Conservation (phyloP, 2,888 invertebrate species). For the Macroteleia sp. region DNA sequence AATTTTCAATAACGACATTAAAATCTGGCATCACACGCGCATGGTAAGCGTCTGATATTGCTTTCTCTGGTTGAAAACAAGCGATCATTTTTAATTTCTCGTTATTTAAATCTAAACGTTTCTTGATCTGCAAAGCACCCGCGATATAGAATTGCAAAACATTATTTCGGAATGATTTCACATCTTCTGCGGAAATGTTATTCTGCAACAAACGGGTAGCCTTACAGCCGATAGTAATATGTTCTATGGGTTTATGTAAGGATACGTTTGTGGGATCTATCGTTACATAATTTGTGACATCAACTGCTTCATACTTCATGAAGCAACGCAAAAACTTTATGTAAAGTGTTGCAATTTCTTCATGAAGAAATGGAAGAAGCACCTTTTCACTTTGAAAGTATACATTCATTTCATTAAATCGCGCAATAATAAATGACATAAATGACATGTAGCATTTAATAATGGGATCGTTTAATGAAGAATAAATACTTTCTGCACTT, state of each 20-base stretch:
- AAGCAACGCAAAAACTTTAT: background rate
- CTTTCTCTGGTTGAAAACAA: no score
- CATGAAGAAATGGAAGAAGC: background rate
- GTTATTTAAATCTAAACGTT: no score
- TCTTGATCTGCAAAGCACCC: no score
- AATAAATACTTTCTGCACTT: background rate
- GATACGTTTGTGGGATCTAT: background rate
- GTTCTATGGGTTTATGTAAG: background rate
- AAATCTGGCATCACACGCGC: no score
- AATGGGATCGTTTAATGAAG: background rate
- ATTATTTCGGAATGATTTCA: no score
- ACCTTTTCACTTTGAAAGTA: background rate
- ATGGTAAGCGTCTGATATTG: no score
- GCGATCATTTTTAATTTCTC: no score
- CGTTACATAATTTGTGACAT: background rate
- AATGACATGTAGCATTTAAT: background rate
- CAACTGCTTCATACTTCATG: background rate
- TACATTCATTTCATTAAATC: background rate
- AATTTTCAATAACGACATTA: no score
- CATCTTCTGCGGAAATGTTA: no score
- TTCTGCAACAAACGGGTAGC: no score
- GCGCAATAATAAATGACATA: background rate
- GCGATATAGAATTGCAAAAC: no score
- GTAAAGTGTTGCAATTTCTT: background rate
- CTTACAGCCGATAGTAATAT: background rate